A percentile compares a stretch with the other conserved stretches of the same genome.
phyloP scores from a whole-genome alignment of 2,113 vertebrate genomes.

The Dipodomys ordii region DNA sequence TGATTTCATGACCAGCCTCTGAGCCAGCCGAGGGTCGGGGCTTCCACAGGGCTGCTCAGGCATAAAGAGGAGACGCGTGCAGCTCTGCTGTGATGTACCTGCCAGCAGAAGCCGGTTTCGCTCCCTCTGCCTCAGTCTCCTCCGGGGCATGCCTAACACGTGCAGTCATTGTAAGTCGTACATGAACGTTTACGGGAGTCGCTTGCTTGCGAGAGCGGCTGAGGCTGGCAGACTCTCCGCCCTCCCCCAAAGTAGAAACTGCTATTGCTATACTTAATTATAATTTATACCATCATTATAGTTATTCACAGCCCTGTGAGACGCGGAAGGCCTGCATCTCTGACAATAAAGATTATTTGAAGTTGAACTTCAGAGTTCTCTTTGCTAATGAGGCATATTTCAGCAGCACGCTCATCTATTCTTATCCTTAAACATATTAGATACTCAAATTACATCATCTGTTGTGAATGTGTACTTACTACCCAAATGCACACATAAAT shows the following conservation, averaged over 20 bases:
- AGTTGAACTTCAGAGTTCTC: slow-evolving; percentile 39
- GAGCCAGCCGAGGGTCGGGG: slow-evolving; percentile 1
- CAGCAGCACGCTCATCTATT: not conserved
- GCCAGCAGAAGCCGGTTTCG: not conserved
- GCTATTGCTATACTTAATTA: slow-evolving; percentile 16
- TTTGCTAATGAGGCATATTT: slow-evolving; percentile 51
- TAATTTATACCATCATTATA: not conserved
- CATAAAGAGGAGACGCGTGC: not conserved
- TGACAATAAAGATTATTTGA: slow-evolving; percentile 45
- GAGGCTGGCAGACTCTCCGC: not conserved
- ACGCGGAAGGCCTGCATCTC: slow-evolving; percentile 31
- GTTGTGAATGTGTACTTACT: slow-evolving; percentile 25
- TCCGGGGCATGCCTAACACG: not conserved
- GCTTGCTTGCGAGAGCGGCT: not conserved
- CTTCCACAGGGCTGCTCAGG: not conserved
- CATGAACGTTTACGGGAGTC: not conserved
- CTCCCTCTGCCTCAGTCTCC: slow-evolving; percentile 1
- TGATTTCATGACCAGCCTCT: not conserved
- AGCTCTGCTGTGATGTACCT: not conserved
- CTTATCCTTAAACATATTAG: slow-evolving; percentile 19
- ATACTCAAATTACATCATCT: slow-evolving; percentile 13
- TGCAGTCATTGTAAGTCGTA: not conserved
- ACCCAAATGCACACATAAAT: not conserved
- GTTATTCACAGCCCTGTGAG: slow-evolving; percentile 15
- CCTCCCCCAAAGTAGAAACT: not conserved